Percentiles rank a stretch among this genome's conserved stretches.
phyloP scores from a whole-genome alignment of 2,113 vertebrate genomes.

The Alaudala cheleensis region DNA sequence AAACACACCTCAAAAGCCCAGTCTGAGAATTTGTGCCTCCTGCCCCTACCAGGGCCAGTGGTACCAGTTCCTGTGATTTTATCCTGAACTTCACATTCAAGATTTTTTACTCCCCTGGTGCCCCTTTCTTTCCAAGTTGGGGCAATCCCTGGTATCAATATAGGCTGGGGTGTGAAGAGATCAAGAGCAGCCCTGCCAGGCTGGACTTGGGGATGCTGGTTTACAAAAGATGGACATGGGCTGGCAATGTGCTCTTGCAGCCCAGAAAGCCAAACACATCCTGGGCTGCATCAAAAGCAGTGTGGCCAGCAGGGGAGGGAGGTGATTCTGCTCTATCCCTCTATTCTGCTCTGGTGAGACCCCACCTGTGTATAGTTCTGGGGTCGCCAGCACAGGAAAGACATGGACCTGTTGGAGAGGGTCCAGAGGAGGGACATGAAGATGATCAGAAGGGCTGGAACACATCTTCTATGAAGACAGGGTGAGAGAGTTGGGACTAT shows the following conservation, averaged over 20 bases:
- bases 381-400: neutral
- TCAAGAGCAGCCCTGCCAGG: neutral
- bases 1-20: neutral
- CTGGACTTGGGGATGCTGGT: neutral
- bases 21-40: neutral
- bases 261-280: neutral
- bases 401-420: neutral
- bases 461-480: neutral
- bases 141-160: neutral
- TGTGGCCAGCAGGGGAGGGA: neutral
- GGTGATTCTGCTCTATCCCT: neutral
- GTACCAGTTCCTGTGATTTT: neutral
- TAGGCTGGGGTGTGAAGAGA: neutral
- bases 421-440: neutral
- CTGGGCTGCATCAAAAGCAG: neutral
- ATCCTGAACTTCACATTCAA: neutral
- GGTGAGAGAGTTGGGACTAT: neutral
- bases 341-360: neutral
- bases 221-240: neutral
- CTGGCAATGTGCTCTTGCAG: neutral
- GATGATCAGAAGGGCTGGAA: neutral
- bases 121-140: neutral
- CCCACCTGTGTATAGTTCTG: neutral
- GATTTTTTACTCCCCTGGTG: neutral
- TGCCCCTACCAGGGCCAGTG: rapidly evolving